Evolutionary conservation across 2,113 vertebrate species (phyloP).

Genomic region (Meleagris gallopavo): DNA sequence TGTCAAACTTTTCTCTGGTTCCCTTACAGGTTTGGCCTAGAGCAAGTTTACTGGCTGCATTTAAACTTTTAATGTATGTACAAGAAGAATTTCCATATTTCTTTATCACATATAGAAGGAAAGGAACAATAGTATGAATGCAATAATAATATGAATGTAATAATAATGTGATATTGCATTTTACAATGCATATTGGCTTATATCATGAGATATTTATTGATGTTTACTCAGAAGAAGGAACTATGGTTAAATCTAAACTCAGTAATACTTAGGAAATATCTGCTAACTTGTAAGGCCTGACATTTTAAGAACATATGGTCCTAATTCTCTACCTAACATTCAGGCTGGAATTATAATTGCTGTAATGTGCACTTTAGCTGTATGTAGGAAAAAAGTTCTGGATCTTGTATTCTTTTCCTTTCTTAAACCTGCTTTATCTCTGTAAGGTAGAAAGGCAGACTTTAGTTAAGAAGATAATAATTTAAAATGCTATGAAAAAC

Average conservation of each 20-base stretch:
- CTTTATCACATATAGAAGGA: neutral
- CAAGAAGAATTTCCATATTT: neutral
- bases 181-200: neutral
- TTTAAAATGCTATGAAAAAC: neutral
- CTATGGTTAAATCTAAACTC: neutral
- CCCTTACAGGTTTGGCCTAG: neutral
- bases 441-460: neutral
- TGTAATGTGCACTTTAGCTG: neutral
- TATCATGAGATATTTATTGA: neutral
- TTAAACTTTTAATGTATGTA: neutral
- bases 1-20: neutral
- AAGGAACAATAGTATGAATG: neutral
- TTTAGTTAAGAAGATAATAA: neutral
- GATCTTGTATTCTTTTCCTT: neutral
- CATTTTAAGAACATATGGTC: neutral
- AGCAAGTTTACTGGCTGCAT: neutral
- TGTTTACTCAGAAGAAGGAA: neutral
- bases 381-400: neutral
- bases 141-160: neutral
- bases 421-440: neutral
- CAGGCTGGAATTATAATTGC: constrained; percentile 1
- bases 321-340: neutral
- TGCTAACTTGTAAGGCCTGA: constrained; percentile 4
- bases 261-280: neutral
- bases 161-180: neutral